Base-by-base conservation (phyloP, 2,113 vertebrate species). In the Cichladusa arquata region DNA sequence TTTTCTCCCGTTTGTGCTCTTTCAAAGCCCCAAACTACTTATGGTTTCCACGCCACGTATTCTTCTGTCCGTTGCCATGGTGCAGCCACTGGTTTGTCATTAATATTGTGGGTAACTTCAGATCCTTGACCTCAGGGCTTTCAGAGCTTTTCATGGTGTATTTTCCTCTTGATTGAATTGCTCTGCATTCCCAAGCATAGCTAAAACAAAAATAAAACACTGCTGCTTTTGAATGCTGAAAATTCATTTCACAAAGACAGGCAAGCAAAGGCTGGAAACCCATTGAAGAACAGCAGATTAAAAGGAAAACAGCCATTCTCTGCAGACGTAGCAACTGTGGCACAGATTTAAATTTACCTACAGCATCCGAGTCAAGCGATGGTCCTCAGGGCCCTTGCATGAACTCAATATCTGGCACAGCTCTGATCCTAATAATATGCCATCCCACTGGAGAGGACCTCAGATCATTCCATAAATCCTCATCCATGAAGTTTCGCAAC, bases 61-160 rank as follows among this genome's bases (percentile, higher is more conserved):
- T 96, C 94, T 97, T 87, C 93, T 93, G 76, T 47, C 91, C 64
- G 97, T 97, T 97, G 85, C 97, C 93, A 97, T 97, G 95, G 96
- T 69, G 73, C 93, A 92, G 85, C 87, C 80, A 72, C 90, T 97
- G 95, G 92, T 95, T 96, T 96, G 96, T 96, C 96, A 96, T 96
- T 97, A 96, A 97, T 96, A 97, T 94, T 96, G 95, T 97, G 97
- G 96, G 96, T 97, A 97, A 97, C 97, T 96, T 97, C 96, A 93
- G 97, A 97, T 97, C 97, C 96, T 97, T 97, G 95, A 97, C 96
- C 95, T 97, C 91, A 36, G 83, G 95, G 94, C 94, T 97, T 96
- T 97, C 95, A 97, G 58, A 90, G 93, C 96, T 95, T 97, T 97
- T 97, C 94, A 97, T 85, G 94, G 96, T 91, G 91, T 96, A 96